A percentile compares a stretch with the other conserved stretches of the same genome.
Evolutionary conservation across 2,888 invertebrate species (phyloP).

Genomic region (Bellardia pandia): DNA sequence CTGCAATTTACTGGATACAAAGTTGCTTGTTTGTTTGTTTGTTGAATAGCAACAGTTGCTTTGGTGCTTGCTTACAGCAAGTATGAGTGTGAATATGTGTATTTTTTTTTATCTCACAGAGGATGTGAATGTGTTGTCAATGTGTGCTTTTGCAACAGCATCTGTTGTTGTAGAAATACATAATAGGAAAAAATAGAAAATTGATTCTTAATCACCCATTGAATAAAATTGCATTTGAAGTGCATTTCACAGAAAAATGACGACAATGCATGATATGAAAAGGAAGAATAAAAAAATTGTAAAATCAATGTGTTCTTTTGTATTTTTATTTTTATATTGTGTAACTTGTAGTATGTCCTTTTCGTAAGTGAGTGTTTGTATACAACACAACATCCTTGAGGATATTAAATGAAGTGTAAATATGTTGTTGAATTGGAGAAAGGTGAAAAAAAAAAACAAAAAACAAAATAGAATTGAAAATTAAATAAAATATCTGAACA

Average conservation of each 20-base stretch:
- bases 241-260: slow-evolving; percentile 60
- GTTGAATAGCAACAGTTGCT: slow-evolving; percentile 33
- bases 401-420: slow-evolving; percentile 74
- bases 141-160: slow-evolving; percentile 29
- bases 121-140: background rate
- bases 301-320: slow-evolving; percentile 50
- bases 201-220: slow-evolving; percentile 74
- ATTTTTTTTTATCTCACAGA: background rate
- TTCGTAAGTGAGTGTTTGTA: slow-evolving; percentile 56
- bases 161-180: slow-evolving; percentile 18
- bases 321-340: slow-evolving; percentile 46
- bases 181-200: slow-evolving; percentile 58
- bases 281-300: slow-evolving; percentile 42
- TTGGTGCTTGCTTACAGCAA: background rate
- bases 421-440: slow-evolving; percentile 61
- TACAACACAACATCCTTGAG: slow-evolving; percentile 68
- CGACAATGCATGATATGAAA: slow-evolving; percentile 50
- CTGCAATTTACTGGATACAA: slow-evolving; percentile 6
- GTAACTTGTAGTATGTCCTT: slow-evolving; percentile 57
- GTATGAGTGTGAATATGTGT: background rate
- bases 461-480: slow-evolving; percentile 2
- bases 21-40: background rate
- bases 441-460: slow-evolving; percentile 13
- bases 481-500: slow-evolving; percentile 25
- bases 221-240: slow-evolving; percentile 73